phyloP scores from a whole-genome alignment of 2,113 vertebrate species.

The Pseudonaja textilis region DNA sequence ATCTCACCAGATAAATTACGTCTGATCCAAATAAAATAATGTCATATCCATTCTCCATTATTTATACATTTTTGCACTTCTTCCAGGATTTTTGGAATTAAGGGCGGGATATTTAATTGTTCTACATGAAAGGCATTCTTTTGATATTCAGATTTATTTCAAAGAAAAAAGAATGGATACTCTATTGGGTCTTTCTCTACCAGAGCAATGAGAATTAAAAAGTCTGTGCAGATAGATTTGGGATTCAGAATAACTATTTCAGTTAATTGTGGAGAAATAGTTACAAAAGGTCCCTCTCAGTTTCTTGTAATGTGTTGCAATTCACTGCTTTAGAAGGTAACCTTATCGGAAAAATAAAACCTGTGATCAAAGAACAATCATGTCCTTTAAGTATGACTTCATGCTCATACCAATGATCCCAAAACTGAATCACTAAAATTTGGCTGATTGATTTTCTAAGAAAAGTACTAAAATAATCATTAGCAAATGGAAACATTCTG shows the following conservation, averaged over 20 bases:
- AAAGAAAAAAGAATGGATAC: neutral
- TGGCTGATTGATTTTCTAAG: neutral
- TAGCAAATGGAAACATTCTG: neutral
- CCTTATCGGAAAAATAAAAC: neutral
- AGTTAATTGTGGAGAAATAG: neutral
- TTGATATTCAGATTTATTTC: neutral
- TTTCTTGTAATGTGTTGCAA: neutral
- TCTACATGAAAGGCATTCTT: neutral
- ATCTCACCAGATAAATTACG: neutral
- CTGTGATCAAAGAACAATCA: neutral
- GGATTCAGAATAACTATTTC: neutral
- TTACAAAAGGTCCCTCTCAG: neutral
- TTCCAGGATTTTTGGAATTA: neutral
- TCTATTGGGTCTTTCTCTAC: neutral
- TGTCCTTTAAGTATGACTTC: neutral
- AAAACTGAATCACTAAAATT: neutral
- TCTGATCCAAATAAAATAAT: neutral
- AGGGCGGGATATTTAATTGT: neutral
- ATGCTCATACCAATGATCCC: neutral
- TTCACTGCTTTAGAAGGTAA: neutral
- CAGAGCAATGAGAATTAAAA: neutral
- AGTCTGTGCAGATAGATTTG: neutral
- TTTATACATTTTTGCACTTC: neutral
- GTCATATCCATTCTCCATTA: neutral
- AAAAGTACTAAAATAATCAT: neutral